Conservation (phyloP, 2,797 vertebrate species). For the Semaprochilodus insignis region DNA sequence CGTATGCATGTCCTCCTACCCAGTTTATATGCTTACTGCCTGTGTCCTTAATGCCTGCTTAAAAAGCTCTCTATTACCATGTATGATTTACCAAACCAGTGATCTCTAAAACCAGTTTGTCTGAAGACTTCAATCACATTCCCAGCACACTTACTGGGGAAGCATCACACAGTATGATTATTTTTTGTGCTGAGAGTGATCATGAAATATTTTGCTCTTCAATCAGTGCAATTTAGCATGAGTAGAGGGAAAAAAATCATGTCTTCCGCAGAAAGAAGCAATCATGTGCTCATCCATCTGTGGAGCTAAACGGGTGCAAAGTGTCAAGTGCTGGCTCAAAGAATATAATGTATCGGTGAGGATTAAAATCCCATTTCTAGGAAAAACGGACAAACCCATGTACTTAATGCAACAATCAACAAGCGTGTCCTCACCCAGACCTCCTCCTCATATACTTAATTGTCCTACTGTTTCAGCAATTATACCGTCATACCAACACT, state of each 20-base stretch:
- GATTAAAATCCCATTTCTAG: conserved; percentile 67
- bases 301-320: conserved; percentile 41
- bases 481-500: conserved; percentile 55
- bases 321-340: conserved; percentile 53
- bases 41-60: not conserved
- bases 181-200: not conserved
- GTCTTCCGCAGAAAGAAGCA: conserved; percentile 41
- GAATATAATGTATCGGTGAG: conserved; percentile 72
- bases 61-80: not conserved
- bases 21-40: not conserved
- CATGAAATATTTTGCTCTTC: conserved; percentile 35
- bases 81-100: not conserved
- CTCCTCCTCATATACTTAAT: conserved; percentile 68
- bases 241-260: conserved; percentile 20
- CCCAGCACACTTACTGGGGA: not conserved
- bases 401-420: conserved; percentile 57
- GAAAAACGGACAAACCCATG: conserved; percentile 59
- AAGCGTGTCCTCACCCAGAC: conserved; percentile 63
- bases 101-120: not conserved
- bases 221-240: conserved; percentile 19
- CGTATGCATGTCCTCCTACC: too few relatives aligned
- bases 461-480: conserved; percentile 61
- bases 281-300: conserved; percentile 40
- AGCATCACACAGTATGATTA: not conserved
- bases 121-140: not conserved